These are phyloP conservation scores for Rhorus exstirpatorius DNA, from an alignment of 2,888 invertebrate species.

Conservation along the genomic window DNA sequence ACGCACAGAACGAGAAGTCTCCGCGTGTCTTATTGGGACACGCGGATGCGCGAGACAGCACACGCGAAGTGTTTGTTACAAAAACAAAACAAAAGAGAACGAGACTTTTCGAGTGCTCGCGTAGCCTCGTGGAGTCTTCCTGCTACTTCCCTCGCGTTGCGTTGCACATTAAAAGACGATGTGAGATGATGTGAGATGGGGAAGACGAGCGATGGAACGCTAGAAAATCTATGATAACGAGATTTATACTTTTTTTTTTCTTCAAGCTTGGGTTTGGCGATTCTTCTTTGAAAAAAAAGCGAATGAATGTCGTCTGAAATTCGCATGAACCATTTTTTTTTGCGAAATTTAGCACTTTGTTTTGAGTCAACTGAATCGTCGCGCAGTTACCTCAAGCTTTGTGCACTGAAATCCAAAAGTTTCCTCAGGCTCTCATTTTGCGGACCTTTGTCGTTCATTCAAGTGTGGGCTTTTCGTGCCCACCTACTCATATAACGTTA, in stretches of 20 bases:
- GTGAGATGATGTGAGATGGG: neutral
- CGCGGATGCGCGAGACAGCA: slow-evolving; percentile 37
- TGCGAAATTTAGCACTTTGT: no score
- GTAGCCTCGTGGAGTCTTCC: slow-evolving; percentile 10
- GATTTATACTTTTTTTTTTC: no score
- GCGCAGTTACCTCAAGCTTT: no score
- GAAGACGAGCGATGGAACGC: neutral
- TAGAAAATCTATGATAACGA: neutral
- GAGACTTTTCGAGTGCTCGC: slow-evolving; percentile 16
- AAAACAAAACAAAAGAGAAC: slow-evolving; percentile 12
- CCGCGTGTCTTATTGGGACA: slow-evolving; percentile 35
- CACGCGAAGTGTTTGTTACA: neutral
- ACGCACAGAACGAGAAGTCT: slow-evolving; percentile 22
- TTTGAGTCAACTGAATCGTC: no score
- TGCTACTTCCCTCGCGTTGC: neutral
- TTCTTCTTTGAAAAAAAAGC: no score
- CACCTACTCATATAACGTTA: slow-evolving; percentile 54
- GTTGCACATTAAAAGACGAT: neutral
- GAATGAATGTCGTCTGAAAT: no score
- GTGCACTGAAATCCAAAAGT: neutral
- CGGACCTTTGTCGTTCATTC: slow-evolving; percentile 5
- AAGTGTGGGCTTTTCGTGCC: slow-evolving; percentile 54
- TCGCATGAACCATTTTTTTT: no score
- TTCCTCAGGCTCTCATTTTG: neutral
- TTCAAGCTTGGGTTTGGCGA: no score